These are phyloP conservation scores for Gisinianus flammeolus DNA, from an alignment of 2,888 invertebrate genomes.

Conservation along the genomic window DNA sequence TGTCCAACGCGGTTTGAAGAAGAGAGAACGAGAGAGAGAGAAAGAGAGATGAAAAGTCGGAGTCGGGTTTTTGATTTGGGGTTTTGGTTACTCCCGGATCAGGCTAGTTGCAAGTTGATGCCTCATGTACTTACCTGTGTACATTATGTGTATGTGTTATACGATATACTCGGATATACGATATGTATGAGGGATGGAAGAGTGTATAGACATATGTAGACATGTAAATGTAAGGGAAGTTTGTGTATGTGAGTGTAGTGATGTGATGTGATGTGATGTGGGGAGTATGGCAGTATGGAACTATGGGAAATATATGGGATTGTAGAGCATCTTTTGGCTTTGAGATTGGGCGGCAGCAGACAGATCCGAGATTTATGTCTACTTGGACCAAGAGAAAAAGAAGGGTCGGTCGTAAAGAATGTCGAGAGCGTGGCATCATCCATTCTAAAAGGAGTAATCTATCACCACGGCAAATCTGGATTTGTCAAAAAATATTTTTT, in stretches of 20 bases:
- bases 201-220: not conserved
- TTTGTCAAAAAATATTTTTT: slow-evolving; percentile 58
- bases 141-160: not conserved
- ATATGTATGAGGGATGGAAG: not conserved
- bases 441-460: slow-evolving; percentile 59
- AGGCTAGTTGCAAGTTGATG: too few relatives aligned
- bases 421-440: slow-evolving; percentile 58
- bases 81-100: slow-evolving; percentile 20
- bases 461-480: slow-evolving; percentile 59
- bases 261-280: too few relatives aligned
- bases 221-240: not conserved
- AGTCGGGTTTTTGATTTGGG: slow-evolving; percentile 13
- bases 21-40: slow-evolving; percentile 21
- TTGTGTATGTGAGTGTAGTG: not conserved
- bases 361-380: slow-evolving; percentile 58
- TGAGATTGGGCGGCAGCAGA: slow-evolving; percentile 56
- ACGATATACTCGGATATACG: not conserved
- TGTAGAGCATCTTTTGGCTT: slow-evolving; percentile 56
- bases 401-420: slow-evolving; percentile 56
- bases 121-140: not conserved
- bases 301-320: slow-evolving; percentile 55
- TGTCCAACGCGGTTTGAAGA: slow-evolving; percentile 15
- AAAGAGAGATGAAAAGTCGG: slow-evolving; percentile 32
- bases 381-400: slow-evolving; percentile 36
- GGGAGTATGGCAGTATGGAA: not conserved